Conservation (phyloP, 2,888 invertebrate species). For the Vanessa cardui region DNA sequence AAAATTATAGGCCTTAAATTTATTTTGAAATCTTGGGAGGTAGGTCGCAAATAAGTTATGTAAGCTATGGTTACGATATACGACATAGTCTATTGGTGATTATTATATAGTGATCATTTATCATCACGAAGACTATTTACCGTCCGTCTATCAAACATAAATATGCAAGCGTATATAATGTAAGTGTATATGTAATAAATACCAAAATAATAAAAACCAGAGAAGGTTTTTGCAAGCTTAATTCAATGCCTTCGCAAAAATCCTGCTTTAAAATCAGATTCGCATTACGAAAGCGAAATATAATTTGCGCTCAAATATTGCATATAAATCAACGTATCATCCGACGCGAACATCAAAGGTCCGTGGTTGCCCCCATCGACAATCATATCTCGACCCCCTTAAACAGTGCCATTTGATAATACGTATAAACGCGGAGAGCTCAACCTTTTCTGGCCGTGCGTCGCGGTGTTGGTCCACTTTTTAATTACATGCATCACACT, state of each 20-base stretch:
- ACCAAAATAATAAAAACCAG: too few relatives aligned
- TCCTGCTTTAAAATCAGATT: neutral
- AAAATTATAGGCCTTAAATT: too few relatives aligned
- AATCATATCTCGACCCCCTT: slow-evolving; percentile 37
- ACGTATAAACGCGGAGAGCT: slow-evolving; percentile 41
- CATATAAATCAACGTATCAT: slow-evolving; percentile 57
- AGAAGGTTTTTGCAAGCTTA: neutral
- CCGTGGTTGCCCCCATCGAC: slow-evolving; percentile 54
- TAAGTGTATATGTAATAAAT: too few relatives aligned
- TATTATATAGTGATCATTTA: too few relatives aligned
- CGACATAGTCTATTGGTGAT: too few relatives aligned
- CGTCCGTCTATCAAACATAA: too few relatives aligned
- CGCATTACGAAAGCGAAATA: slow-evolving; percentile 19
- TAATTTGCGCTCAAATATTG: slow-evolving; percentile 44
- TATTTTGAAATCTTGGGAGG: too few relatives aligned
- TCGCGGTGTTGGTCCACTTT: slow-evolving; percentile 63
- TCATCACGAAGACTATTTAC: too few relatives aligned
- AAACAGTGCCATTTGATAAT: slow-evolving; percentile 38
- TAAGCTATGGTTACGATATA: too few relatives aligned
- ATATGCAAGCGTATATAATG: too few relatives aligned
- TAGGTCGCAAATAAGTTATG: too few relatives aligned
- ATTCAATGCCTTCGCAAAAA: neutral
- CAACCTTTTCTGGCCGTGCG: slow-evolving; percentile 45
- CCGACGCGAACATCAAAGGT: slow-evolving; percentile 61
- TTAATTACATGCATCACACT: slow-evolving; percentile 77